Evolutionary conservation across 2,113 vertebrate species (phyloP).

Genomic region (Benthochromis sp.): DNA sequence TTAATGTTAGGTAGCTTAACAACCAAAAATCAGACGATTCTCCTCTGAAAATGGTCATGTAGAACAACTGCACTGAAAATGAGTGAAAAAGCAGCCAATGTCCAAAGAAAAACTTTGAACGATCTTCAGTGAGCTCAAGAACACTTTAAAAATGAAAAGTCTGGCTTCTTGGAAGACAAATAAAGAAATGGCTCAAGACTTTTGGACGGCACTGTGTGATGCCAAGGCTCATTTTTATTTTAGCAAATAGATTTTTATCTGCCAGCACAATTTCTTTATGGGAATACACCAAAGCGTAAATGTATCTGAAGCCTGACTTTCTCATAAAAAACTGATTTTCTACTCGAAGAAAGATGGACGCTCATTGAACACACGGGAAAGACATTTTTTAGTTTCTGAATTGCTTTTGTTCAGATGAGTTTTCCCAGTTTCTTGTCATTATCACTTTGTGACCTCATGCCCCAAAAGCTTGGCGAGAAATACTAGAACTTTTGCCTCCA

Average conservation of each 20-base stretch:
- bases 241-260: not conserved
- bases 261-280: not conserved
- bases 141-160: not conserved
- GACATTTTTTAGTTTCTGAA: not conserved
- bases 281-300: not conserved
- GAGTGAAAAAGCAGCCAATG: not conserved
- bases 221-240: not conserved
- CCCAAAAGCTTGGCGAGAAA: not conserved
- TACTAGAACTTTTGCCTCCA: not conserved
- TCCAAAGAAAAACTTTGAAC: not conserved
- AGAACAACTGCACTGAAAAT: not conserved
- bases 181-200: not conserved
- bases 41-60: not conserved
- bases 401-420: not conserved
- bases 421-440: not conserved
- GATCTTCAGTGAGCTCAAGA: not conserved
- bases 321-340: not conserved
- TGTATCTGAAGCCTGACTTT: not conserved
- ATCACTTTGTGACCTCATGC: not conserved
- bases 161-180: not conserved
- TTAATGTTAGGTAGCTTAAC: not conserved
- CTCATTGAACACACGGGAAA: not conserved
- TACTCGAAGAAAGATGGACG: not conserved
- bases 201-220: not conserved
- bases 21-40: not conserved